Evolutionary conservation across 2,888 invertebrate species (phyloP).

Genomic region (Aproaerema taeniolella): DNA sequence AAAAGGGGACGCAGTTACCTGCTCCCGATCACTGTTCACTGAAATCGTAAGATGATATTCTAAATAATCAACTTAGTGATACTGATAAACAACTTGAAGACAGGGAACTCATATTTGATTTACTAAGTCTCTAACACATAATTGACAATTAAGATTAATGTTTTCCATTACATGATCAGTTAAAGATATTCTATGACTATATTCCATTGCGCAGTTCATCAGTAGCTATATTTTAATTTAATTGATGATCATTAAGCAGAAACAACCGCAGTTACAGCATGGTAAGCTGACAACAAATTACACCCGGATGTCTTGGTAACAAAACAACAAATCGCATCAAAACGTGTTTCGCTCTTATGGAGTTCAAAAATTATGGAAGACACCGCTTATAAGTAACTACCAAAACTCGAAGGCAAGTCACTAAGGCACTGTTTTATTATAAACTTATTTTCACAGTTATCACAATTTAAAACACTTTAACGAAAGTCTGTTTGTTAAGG

Average conservation of each 20-base stretch:
- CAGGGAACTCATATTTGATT: slow-evolving; percentile 12
- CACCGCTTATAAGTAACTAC: slow-evolving; percentile 41
- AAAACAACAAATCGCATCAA: slow-evolving; percentile 69
- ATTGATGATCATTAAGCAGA: not conserved
- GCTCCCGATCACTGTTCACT: slow-evolving; percentile 26
- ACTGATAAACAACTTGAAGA: slow-evolving; percentile 3
- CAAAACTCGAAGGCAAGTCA: slow-evolving; percentile 41
- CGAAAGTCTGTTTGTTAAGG: slow-evolving; percentile 47
- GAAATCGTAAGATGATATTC: slow-evolving; percentile 1
- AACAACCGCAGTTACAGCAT: slow-evolving; percentile 2
- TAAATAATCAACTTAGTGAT: not conserved
- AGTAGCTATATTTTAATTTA: not conserved
- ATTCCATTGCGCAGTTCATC: no score
- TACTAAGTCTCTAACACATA: not conserved
- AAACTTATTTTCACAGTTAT: slow-evolving; percentile 36
- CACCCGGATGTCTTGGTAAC: slow-evolving; percentile 67
- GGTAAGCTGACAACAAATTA: slow-evolving; percentile 37
- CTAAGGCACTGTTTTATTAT: slow-evolving; percentile 33
- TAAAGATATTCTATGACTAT: not conserved
- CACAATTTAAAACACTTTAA: slow-evolving; percentile 47
- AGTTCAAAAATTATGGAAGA: slow-evolving; percentile 45
- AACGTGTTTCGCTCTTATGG: slow-evolving; percentile 62
- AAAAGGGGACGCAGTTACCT: slow-evolving; percentile 67
- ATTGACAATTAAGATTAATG: slow-evolving; percentile 23
- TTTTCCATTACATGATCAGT: slow-evolving; percentile 31